Percentiles rank a stretch among this genome's conserved stretches.
These are phyloP conservation scores for Telmatherina bonti DNA, from an alignment of 2,797 vertebrate species.

Conservation along the genomic window DNA sequence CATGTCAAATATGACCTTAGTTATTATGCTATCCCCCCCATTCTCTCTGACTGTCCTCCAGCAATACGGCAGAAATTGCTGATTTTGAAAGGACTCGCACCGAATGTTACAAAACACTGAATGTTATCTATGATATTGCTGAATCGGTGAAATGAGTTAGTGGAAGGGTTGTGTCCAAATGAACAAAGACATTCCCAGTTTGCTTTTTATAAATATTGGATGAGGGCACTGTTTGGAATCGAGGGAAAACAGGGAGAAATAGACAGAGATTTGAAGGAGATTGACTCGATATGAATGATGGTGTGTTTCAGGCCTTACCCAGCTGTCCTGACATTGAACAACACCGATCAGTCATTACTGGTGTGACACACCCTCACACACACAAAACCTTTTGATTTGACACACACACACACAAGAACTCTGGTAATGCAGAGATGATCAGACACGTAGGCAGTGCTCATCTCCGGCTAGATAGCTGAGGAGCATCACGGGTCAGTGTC, in stretches of 20 bases:
- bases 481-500: constrained; percentile 59
- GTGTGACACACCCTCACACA: constrained; percentile 20
- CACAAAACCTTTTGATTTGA: constrained; percentile 22
- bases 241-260: constrained; percentile 8
- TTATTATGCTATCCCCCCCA: constrained; percentile 1
- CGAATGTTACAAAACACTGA: constrained; percentile 1
- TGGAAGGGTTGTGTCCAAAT: not conserved
- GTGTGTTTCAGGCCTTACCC: constrained; percentile 59
- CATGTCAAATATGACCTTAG: constrained; percentile 1
- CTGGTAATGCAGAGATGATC: constrained; percentile 48
- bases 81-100: not conserved
- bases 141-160: constrained; percentile 11
- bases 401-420: constrained; percentile 51
- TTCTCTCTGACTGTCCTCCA: not conserved
- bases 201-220: constrained; percentile 14
- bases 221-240: constrained; percentile 31
- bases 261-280: constrained; percentile 52
- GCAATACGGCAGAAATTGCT: not conserved
- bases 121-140: constrained; percentile 16
- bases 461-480: constrained; percentile 45
- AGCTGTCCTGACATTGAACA: constrained; percentile 47
- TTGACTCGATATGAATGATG: constrained; percentile 66
- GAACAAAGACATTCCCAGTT: constrained; percentile 4
- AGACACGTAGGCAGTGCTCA: constrained; percentile 34
- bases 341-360: constrained; percentile 61